These are phyloP conservation scores for Heteronetta atricapilla DNA, from an alignment of 2,113 vertebrate species.

Conservation along the genomic window DNA sequence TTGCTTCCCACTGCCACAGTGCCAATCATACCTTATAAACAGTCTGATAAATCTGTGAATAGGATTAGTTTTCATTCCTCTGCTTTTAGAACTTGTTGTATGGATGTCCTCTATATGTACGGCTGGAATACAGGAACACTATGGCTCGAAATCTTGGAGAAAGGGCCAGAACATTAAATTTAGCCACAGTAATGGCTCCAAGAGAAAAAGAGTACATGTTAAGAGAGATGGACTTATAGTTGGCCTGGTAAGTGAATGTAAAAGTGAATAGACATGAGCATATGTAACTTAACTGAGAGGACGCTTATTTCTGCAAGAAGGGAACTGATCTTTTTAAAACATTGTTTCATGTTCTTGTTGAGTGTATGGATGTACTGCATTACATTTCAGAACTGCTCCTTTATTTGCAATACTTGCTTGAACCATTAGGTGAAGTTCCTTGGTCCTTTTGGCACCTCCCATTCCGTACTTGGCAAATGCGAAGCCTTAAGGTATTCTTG, in stretches of 20 bases:
- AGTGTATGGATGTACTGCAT: background rate
- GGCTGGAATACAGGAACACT: background rate
- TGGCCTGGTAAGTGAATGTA: background rate
- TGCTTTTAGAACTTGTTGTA: background rate
- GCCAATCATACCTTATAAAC: background rate
- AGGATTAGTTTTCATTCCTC: background rate
- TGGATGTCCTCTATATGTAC: background rate
- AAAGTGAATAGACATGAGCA: background rate
- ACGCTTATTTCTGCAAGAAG: background rate
- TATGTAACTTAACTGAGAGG: background rate
- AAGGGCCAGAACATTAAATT: background rate
- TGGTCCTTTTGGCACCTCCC: background rate
- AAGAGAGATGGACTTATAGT: background rate
- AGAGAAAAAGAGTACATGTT: rapidly evolving
- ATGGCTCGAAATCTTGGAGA: background rate
- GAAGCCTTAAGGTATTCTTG: background rate
- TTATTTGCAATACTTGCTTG: background rate
- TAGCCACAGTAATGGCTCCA: background rate
- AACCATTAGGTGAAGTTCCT: background rate
- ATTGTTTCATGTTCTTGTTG: background rate
- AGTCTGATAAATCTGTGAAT: background rate
- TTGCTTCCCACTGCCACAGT: background rate
- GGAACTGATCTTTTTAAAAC: background rate
- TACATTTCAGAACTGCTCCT: background rate
- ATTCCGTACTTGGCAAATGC: background rate